Evolutionary conservation across 2,888 invertebrate genomes (phyloP), one percentile per base, ranked within the genome.

Genomic region (Dasypolia templi): DNA sequence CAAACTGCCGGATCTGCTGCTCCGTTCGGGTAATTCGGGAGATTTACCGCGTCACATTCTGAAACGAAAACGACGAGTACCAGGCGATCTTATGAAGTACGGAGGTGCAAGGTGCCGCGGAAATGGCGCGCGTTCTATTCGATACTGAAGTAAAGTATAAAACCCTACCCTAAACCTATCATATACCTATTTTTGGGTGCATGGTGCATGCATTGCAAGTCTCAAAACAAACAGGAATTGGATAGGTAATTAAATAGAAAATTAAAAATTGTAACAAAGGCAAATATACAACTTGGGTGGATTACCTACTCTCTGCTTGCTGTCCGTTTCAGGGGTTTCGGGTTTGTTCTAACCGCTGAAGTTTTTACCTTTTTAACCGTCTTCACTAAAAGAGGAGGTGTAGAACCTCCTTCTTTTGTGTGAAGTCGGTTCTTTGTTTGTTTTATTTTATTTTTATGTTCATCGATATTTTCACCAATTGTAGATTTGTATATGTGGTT

Each of bases 31-130:
- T n/a, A n/a, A n/a, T n/a, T n/a, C n/a, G n/a, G n/a, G n/a, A n/a
- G 53, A 56, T 56, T 56, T 22, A 35, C 17, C n/a, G 39, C 59
- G 39, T 61, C 59, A 39, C 39, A 39, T 61, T 61, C 39, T 17
- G 17, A 39, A 39, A 55, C 17, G 26, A 29, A 55, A 55, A 55
- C 53, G 14, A 26, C 12, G 26, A 29, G 17, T 55, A 29, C 55
- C 19, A 55, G 55, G 55, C 55, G 26, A 26, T 3, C 29, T 26
- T 55, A 4, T 19, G 26, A 14, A 29, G 19, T 26, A 55, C 7
- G 17, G 9, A 55, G 55, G 55, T 19, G 29, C 17, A 39, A 42
- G 2, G n/a, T 35, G n/a, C 59, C 22, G 35, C 22, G 4, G 12
- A 59, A 39, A 39, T 4, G 17, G 59, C 17, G n/a, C 39, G 26